Percentiles rank a stretch among this genome's conserved stretches.
These are phyloP conservation scores for Notospermus geniculatus DNA, from an alignment of 1,140 invertebrate species.

Conservation along the genomic window DNA sequence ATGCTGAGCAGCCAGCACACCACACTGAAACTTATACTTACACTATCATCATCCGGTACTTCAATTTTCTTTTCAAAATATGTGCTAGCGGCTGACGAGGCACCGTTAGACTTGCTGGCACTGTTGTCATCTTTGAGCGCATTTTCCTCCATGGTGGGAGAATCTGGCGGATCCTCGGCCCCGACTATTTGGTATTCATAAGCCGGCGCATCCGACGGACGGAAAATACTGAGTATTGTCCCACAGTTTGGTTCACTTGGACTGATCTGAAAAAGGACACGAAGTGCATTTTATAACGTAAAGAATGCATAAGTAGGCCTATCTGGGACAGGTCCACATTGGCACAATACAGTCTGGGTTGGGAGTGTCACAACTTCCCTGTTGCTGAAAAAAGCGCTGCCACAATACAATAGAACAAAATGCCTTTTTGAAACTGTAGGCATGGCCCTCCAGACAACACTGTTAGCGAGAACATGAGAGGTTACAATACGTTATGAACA, in stretches of 20 bases:
- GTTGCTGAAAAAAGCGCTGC: neutral
- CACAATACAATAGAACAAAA: neutral
- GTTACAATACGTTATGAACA: no score
- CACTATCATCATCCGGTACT: slow-evolving; percentile 61
- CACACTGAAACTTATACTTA: slow-evolving; percentile 44
- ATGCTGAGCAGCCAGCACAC: no score
- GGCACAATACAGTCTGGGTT: neutral
- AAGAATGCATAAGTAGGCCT: neutral
- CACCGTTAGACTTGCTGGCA: neutral
- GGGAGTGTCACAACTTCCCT: neutral
- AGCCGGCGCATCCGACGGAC: neutral
- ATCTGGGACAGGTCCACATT: neutral
- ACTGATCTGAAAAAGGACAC: neutral
- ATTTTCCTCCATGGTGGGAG: neutral
- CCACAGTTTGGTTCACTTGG: neutral
- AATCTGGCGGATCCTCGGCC: neutral
- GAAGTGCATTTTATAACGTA: neutral
- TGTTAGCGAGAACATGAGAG: no score
- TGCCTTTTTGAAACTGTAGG: neutral
- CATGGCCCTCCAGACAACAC: no score
- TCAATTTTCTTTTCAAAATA: slow-evolving; percentile 66
- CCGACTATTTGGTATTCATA: neutral
- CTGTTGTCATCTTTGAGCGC: neutral
- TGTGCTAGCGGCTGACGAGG: slow-evolving; percentile 35
- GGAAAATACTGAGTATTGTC: neutral